These are phyloP conservation scores for Reinhardtius hippoglossoides DNA, from an alignment of 2,113 vertebrate species.

Conservation along the genomic window DNA sequence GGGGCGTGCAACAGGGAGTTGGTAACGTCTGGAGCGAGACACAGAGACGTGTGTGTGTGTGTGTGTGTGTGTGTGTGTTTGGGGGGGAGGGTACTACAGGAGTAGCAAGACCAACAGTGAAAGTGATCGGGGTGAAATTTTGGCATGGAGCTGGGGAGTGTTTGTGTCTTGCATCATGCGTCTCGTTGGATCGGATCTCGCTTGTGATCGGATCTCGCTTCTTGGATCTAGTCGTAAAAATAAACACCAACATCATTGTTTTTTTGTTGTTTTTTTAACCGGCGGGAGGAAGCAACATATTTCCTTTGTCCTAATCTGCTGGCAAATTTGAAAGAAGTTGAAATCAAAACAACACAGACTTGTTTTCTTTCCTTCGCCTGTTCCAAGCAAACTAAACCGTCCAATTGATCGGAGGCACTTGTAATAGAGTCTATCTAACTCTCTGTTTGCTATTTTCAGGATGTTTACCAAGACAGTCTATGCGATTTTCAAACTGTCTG, in stretches of 20 bases:
- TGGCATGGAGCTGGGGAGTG: constrained; percentile 22
- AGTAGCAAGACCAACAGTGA: constrained; percentile 39
- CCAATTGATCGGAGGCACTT: too few relatives aligned
- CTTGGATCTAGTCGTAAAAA: too few relatives aligned
- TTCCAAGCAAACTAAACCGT: not conserved
- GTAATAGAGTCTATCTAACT: too few relatives aligned
- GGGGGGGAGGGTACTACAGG: constrained; percentile 10
- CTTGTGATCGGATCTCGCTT: too few relatives aligned
- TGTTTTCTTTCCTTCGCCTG: not conserved
- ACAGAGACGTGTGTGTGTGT: constrained; percentile 33
- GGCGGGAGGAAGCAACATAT: too few relatives aligned
- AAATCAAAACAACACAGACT: not conserved
- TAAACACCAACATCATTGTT: too few relatives aligned
- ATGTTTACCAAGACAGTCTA: not conserved
- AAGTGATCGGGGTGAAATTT: constrained; percentile 59
- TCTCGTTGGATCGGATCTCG: not conserved
- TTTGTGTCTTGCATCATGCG: not conserved
- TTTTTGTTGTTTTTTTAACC: too few relatives aligned
- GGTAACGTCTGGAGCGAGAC: constrained; percentile 59
- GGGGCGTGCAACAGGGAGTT: constrained; percentile 45
- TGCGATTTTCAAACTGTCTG: too few relatives aligned
- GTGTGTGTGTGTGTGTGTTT: constrained; percentile 21
- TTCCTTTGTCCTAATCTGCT: too few relatives aligned
- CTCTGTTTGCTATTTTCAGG: not conserved
- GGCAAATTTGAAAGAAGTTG: too few relatives aligned